These are phyloP conservation scores for Aphidius ervi DNA, from an alignment of 1,140 invertebrate genomes.

Conservation along the genomic window DNA sequence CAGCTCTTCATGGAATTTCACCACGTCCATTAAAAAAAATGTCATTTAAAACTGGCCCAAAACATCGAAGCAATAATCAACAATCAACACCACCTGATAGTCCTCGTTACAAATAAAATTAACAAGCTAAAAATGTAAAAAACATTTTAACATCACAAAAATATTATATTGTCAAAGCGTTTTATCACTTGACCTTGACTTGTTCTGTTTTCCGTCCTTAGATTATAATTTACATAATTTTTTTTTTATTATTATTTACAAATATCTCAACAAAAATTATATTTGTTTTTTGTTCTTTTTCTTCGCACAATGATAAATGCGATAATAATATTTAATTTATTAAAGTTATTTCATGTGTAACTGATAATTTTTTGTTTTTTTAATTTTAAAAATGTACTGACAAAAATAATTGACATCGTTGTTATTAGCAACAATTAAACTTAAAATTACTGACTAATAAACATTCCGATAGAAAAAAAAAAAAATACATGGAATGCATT, in stretches of 20 bases:
- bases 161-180: conserved; percentile 1
- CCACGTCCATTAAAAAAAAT: conserved; percentile 56
- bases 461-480: no score
- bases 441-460: no score
- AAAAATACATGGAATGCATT: no score
- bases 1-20: conserved; percentile 52
- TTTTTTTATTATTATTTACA: conserved; percentile 40
- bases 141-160: no score
- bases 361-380: no score
- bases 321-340: no score
- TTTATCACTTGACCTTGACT: conserved; percentile 31
- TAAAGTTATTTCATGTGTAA: no score
- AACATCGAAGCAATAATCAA: conserved; percentile 35
- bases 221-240: conserved; percentile 40
- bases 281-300: not conserved
- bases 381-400: no score
- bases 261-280: conserved; percentile 29
- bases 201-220: conserved; percentile 52
- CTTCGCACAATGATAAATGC: no score
- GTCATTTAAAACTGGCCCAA: conserved; percentile 51
- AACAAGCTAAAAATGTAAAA: not conserved
- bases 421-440: no score
- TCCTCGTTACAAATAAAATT: conserved; percentile 48
- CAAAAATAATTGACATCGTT: no score
- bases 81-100: conserved; percentile 50